Evolutionary conservation across 1,140 invertebrate species (phyloP).

Genomic region (Agraylea sexmaculata): DNA sequence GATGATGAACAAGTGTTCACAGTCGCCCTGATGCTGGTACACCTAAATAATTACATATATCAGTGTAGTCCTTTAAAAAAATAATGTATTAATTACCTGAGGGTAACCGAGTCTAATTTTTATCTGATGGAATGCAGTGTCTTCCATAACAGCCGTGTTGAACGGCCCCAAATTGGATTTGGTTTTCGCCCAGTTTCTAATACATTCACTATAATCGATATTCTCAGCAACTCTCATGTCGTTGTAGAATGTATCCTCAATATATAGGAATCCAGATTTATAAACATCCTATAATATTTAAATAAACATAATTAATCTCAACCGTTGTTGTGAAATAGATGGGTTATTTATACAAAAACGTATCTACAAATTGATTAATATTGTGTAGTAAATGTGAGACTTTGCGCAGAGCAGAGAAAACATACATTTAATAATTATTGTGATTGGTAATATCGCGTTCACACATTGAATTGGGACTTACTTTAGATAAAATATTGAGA

Average conservation of each 20-base stretch:
- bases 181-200: conserved; percentile 51
- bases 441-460: neutral
- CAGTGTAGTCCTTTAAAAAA: neutral
- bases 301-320: conserved; percentile 11
- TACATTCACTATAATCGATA: conserved; percentile 49
- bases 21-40: conserved; percentile 79
- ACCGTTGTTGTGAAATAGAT: conserved; percentile 4
- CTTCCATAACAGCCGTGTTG: conserved; percentile 46
- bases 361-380: neutral
- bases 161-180: conserved; percentile 42
- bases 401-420: neutral
- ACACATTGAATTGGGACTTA: conserved; percentile 20
- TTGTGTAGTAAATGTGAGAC: neutral
- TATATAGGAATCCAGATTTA: conserved; percentile 65
- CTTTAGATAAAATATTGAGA: conserved; percentile 35
- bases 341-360: neutral
- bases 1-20: conserved; percentile 76
- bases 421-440: conserved; percentile 14
- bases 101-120: conserved; percentile 58
- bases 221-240: conserved; percentile 48
- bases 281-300: conserved; percentile 45
- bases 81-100: conserved; percentile 23
- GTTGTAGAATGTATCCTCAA: conserved; percentile 69
- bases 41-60: conserved; percentile 43
- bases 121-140: conserved; percentile 49